phyloP scores from a whole-genome alignment of 2,888 invertebrate species.

The Heliothis peltigera region DNA sequence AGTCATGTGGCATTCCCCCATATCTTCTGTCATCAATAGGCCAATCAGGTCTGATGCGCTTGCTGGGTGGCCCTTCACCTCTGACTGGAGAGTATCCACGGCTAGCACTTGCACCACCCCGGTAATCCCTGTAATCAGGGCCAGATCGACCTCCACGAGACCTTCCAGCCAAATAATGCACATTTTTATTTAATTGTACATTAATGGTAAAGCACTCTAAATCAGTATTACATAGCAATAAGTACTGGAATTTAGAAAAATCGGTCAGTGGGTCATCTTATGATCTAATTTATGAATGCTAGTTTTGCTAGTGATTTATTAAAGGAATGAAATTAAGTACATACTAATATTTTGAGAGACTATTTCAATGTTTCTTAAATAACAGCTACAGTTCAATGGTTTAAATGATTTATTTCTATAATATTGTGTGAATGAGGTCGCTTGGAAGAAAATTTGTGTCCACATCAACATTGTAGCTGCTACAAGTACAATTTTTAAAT shows the following conservation, averaged over 20 bases:
- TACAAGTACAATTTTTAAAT: neutral
- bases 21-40: slow-evolving; percentile 87
- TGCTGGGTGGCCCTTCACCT: slow-evolving; percentile 94
- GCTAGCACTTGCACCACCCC: slow-evolving; percentile 92
- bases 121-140: slow-evolving; percentile 94
- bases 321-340: too few species aligned
- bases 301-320: too few species aligned
- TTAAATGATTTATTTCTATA: neutral
- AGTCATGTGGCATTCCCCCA: slow-evolving; percentile 88
- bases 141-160: slow-evolving; percentile 92
- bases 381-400: neutral
- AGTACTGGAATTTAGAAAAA: too few species aligned
- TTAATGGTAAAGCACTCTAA: too few species aligned
- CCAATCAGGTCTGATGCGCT: slow-evolving; percentile 94
- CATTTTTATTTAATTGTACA: too few species aligned
- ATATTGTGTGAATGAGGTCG: neutral
- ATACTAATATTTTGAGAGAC: too few species aligned
- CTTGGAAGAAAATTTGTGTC: neutral
- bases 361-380: too few species aligned
- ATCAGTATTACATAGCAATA: too few species aligned
- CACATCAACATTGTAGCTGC: neutral
- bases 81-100: slow-evolving; percentile 94
- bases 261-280: too few species aligned
- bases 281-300: too few species aligned
- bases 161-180: slow-evolving; percentile 64